These are phyloP conservation scores for Lateolabrax maculatus DNA, from an alignment of 2,797 vertebrate species.

Conservation along the genomic window DNA sequence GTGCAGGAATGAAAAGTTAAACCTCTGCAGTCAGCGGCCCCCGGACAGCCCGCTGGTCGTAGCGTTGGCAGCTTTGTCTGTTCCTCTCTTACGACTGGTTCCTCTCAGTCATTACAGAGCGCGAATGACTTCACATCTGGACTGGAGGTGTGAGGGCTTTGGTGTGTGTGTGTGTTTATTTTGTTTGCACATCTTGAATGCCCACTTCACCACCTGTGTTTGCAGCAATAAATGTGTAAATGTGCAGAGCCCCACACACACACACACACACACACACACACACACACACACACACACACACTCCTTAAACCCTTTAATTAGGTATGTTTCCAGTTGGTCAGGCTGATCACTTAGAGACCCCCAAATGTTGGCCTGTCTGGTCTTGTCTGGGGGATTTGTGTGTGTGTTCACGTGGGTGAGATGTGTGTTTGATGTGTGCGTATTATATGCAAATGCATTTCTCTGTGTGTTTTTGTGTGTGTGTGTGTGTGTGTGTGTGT, in stretches of 20 bases:
- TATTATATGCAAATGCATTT: conserved; percentile 12
- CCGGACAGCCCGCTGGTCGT: not conserved
- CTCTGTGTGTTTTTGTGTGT: not conserved
- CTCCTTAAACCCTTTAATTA: conserved; percentile 68
- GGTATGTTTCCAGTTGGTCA: conserved; percentile 69
- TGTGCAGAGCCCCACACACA: not conserved
- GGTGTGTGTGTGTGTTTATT: conserved; percentile 31
- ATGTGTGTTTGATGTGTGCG: conserved; percentile 33
- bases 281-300: conserved; percentile 9
- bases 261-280: conserved; percentile 10
- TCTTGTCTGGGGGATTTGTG: conserved; percentile 18
- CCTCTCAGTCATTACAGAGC: conserved; percentile 34
- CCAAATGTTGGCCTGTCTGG: conserved; percentile 50
- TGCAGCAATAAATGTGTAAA: conserved; percentile 35
- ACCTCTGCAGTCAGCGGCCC: not conserved
- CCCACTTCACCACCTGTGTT: conserved; percentile 43
- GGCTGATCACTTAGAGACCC: conserved; percentile 72
- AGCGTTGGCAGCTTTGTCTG: no score
- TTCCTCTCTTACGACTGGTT: no score
- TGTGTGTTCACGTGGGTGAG: conserved; percentile 38
- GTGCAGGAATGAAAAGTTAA: not conserved
- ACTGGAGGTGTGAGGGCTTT: conserved; percentile 41
- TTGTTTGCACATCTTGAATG: conserved; percentile 12
- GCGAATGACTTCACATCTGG: conserved; percentile 57
- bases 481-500: conserved; percentile 4